Percentiles rank a stretch among this genome's conserved stretches.
Conservation (phyloP, 2,797 vertebrate species). For the Nasua narica region DNA sequence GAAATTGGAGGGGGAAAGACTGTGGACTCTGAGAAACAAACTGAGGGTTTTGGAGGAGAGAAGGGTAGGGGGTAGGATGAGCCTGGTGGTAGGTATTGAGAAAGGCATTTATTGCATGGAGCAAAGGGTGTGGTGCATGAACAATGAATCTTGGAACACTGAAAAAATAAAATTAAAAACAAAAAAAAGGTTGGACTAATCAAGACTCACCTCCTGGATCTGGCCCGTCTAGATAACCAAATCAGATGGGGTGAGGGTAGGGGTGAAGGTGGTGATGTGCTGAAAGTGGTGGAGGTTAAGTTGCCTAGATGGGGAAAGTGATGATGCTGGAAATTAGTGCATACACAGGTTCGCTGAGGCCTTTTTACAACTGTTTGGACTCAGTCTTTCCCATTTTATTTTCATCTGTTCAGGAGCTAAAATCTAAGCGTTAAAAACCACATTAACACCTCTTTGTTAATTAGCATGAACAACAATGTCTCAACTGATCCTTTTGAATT, state of each 20-base stretch:
- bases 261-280: too few species aligned
- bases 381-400: constrained; percentile 36
- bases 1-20: too few species aligned
- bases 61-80: too few species aligned
- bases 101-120: too few species aligned
- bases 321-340: background rate
- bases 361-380: background rate
- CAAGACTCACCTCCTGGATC: background rate
- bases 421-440: constrained; percentile 55
- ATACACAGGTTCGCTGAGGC: background rate
- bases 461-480: constrained; percentile 50
- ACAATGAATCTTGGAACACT: too few species aligned
- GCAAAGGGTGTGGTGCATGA: too few species aligned
- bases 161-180: too few species aligned
- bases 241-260: background rate
- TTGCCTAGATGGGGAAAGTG: background rate
- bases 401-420: constrained; percentile 51
- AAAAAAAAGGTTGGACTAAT: background rate
- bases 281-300: background rate
- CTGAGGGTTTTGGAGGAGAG: too few species aligned
- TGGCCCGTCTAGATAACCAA: background rate
- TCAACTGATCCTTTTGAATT: constrained; percentile 48
- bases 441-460: constrained; percentile 64
- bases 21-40: too few species aligned
- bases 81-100: too few species aligned